These are phyloP conservation scores for Toxotes jaculatrix DNA, from an alignment of 2,113 vertebrate genomes.

Conservation along the genomic window DNA sequence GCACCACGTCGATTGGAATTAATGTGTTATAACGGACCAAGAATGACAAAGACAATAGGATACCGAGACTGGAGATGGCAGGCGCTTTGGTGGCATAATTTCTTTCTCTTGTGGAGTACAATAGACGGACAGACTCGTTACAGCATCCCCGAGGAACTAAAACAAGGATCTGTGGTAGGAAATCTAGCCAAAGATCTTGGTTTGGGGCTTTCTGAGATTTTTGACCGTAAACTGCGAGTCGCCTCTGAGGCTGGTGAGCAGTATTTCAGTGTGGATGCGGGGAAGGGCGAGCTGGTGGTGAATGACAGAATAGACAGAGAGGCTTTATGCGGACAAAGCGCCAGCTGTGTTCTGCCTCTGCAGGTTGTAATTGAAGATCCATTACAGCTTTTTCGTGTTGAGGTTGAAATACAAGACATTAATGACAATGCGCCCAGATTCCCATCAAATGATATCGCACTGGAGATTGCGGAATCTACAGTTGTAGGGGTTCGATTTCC, in stretches of 20 bases:
- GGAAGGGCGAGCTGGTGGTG: conserved; percentile 83
- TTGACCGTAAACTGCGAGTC: conserved; percentile 81
- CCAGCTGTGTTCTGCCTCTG: conserved; percentile 83
- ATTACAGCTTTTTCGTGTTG: conserved; percentile 83
- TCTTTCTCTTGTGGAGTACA: conserved; percentile 84
- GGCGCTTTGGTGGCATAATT: conserved; percentile 76
- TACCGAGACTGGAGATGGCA: conserved; percentile 77
- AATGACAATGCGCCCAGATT: conserved; percentile 89
- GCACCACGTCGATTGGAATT: conserved; percentile 10
- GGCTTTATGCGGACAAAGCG: conserved; percentile 83
- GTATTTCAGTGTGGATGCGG: conserved; percentile 86
- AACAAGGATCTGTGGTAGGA: conserved; percentile 85
- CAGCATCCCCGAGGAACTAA: conserved; percentile 86
- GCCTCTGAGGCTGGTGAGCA: conserved; percentile 83
- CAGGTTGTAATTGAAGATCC: conserved; percentile 86
- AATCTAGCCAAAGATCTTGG: conserved; percentile 88
- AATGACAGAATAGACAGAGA: conserved; percentile 88
- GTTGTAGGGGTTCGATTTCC: conserved; percentile 82
- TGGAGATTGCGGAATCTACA: conserved; percentile 84
- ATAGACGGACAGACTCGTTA: conserved; percentile 82
- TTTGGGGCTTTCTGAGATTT: conserved; percentile 82
- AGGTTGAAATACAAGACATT: conserved; percentile 87
- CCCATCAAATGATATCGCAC: conserved; percentile 74
- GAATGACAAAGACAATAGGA: conserved; percentile 69
- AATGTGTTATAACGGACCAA: conserved; percentile 36